phyloP scores from a whole-genome alignment of 2,888 invertebrate genomes.

The Molanna angustata region DNA sequence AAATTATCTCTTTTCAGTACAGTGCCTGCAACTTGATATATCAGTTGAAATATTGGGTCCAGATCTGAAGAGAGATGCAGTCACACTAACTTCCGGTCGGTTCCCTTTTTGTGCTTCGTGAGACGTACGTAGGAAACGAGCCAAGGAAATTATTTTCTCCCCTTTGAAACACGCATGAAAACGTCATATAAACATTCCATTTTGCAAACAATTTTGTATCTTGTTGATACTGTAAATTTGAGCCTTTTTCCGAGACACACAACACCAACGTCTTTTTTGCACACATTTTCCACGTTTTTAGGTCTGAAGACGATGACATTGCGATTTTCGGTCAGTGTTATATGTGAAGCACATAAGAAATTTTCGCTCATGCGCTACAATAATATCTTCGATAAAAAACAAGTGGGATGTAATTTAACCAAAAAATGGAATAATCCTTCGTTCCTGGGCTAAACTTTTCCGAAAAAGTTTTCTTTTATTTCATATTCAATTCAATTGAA shows the following conservation, averaged over 20 bases:
- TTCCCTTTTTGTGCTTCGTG: slow-evolving; percentile 24
- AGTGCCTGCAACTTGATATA: no score
- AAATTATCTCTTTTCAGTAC: no score
- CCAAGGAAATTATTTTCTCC: slow-evolving; percentile 18
- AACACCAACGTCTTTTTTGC: no score
- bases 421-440: not conserved
- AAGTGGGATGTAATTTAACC: not conserved
- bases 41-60: no score
- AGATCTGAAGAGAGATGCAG: slow-evolving; percentile 19
- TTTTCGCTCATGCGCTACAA: no score
- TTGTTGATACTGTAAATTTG: not conserved
- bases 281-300: not conserved
- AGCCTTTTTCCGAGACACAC: no score
- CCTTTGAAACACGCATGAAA: slow-evolving; percentile 9
- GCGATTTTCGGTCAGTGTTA: slow-evolving; percentile 11
- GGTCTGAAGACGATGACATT: slow-evolving; percentile 8
- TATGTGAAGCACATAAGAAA: not conserved
- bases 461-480: not conserved
- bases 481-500: not conserved
- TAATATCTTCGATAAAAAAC: no score
- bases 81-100: slow-evolving; percentile 32
- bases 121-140: slow-evolving; percentile 21
- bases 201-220: slow-evolving; percentile 6
- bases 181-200: slow-evolving; percentile 1
- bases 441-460: not conserved